Percentiles rank a stretch among this genome's conserved stretches.
These are phyloP conservation scores for Cotesia congregata DNA, from an alignment of 2,888 invertebrate species.

Conservation along the genomic window DNA sequence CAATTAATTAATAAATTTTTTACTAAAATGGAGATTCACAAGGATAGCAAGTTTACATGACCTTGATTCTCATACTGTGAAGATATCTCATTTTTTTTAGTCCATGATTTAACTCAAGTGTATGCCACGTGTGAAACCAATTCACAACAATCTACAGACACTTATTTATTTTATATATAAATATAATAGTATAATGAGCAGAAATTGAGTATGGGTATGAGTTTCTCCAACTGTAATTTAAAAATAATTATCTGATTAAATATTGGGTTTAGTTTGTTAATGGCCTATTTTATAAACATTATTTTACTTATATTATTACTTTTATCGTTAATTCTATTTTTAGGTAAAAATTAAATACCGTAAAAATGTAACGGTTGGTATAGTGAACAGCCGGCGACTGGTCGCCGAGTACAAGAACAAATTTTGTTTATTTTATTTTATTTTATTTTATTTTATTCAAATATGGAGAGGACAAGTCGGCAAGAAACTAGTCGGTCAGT, in stretches of 20 bases:
- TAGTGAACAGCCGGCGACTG: neutral
- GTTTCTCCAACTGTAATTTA: neutral
- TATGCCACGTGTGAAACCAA: slow-evolving; percentile 28
- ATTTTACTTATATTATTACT: neutral
- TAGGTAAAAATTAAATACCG: neutral
- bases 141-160: slow-evolving; percentile 32
- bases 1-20: neutral
- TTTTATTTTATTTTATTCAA: slow-evolving; percentile 11
- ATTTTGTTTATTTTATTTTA: slow-evolving; percentile 3
- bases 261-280: neutral
- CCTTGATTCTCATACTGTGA: slow-evolving; percentile 20
- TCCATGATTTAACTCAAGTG: slow-evolving; percentile 9
- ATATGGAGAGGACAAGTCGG: slow-evolving; percentile 23
- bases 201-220: neutral
- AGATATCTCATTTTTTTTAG: slow-evolving; percentile 14
- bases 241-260: neutral
- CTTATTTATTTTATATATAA: neutral
- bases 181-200: neutral
- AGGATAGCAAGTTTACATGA: slow-evolving; percentile 3
- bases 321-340: slow-evolving; percentile 1
- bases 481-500: slow-evolving; percentile 29
- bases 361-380: neutral
- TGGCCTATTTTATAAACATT: neutral
- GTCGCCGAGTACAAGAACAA: neutral
- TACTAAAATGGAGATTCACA: neutral